phyloP scores from a whole-genome alignment of 2,113 vertebrate genomes.

The Psephotus haematonotus region DNA sequence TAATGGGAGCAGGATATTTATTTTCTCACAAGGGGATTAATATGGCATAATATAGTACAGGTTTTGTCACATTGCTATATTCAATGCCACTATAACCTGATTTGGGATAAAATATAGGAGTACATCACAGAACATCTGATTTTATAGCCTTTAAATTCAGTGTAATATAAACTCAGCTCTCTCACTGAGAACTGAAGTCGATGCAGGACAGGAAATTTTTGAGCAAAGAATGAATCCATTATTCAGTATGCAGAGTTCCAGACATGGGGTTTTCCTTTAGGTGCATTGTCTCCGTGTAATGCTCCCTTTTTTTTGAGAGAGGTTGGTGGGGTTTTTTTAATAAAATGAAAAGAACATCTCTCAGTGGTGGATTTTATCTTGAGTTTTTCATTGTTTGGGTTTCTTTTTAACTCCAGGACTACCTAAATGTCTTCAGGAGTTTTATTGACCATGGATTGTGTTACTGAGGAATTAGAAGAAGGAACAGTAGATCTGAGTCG shows the following conservation, averaged over 20 bases:
- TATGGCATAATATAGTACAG: background rate
- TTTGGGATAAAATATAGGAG: constrained; percentile 1
- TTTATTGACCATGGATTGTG: background rate
- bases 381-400: background rate
- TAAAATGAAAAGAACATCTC: background rate
- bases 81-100: background rate
- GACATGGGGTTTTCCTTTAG: background rate
- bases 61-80: constrained; percentile 3
- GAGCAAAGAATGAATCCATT: constrained; percentile 4
- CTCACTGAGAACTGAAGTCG: background rate
- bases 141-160: constrained; percentile 42
- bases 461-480: background rate
- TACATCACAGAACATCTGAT: background rate
- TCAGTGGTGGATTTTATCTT: background rate
- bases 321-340: background rate
- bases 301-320: background rate
- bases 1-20: background rate
- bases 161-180: background rate
- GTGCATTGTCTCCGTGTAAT: background rate
- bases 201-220: background rate
- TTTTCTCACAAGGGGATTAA: constrained; percentile 5
- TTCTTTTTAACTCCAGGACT: background rate
- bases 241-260: background rate
- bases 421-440: background rate
- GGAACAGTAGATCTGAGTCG: background rate